Percentiles rank a stretch among this genome's conserved stretches.
Conservation (phyloP, 2,888 invertebrate genomes). For the Melieria picta region DNA sequence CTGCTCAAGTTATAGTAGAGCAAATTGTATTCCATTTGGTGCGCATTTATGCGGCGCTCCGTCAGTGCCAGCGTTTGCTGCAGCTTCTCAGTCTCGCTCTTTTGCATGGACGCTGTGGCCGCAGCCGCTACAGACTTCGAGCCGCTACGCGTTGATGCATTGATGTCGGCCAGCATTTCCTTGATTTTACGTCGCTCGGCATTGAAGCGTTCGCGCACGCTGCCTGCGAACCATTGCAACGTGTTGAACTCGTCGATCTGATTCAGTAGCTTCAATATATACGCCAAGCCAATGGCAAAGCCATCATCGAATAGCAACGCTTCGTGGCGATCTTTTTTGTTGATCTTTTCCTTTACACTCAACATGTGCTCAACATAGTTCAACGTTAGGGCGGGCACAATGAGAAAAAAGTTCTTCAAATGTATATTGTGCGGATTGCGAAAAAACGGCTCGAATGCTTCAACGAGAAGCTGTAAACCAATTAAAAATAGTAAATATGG, state of each 20-base stretch:
- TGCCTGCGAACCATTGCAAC: conserved; percentile 94
- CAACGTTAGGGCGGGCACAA: conserved; percentile 91
- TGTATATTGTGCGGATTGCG: conserved; percentile 87
- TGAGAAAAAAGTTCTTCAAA: conserved; percentile 90
- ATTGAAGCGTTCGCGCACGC: conserved; percentile 79
- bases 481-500: conserved; percentile 1
- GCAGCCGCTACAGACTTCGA: conserved; percentile 61
- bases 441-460: conserved; percentile 91
- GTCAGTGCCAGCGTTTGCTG: conserved; percentile 92
- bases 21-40: conserved; percentile 87
- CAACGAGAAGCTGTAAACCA: conserved; percentile 77
- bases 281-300: conserved; percentile 95
- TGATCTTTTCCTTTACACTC: conserved; percentile 90
- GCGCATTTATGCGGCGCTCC: conserved; percentile 82
- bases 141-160: conserved; percentile 63
- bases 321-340: conserved; percentile 77
- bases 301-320: conserved; percentile 98
- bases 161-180: conserved; percentile 74
- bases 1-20: conserved; percentile 92
- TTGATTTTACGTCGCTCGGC: conserved; percentile 71
- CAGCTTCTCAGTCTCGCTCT: conserved; percentile 76
- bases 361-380: conserved; percentile 96
- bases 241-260: conserved; percentile 89
- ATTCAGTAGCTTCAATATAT: conserved; percentile 88
- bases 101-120: conserved; percentile 40